These are phyloP conservation scores for Sphaerophoria taeniata DNA, from an alignment of 2,888 invertebrate species.

Conservation along the genomic window DNA sequence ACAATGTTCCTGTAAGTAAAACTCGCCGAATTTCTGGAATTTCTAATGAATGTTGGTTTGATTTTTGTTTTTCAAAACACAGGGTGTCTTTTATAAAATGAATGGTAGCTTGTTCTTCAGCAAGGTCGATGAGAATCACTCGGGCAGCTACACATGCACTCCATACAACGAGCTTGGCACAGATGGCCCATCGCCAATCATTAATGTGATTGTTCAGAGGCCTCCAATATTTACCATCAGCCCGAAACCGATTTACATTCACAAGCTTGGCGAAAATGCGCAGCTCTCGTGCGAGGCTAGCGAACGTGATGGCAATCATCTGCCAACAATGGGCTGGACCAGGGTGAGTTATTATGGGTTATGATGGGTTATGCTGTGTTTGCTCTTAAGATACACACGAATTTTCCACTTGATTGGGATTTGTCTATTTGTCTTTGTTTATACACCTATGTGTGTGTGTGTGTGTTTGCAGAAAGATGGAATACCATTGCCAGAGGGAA, in stretches of 20 bases:
- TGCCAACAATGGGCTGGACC: slow-evolving; percentile 87
- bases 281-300: slow-evolving; percentile 92
- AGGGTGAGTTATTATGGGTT: slow-evolving; percentile 84
- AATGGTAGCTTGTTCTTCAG: slow-evolving; percentile 93
- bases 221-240: slow-evolving; percentile 92
- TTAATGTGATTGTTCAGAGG: slow-evolving; percentile 92
- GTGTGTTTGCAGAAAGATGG: slow-evolving; percentile 88
- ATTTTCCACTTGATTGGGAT: slow-evolving; percentile 72
- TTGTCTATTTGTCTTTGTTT: slow-evolving; percentile 28
- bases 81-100: slow-evolving; percentile 91
- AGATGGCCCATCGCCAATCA: slow-evolving; percentile 91
- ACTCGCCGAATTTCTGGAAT: neutral
- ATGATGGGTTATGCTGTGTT: slow-evolving; percentile 83
- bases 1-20: slow-evolving; percentile 87
- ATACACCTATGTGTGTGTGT: neutral
- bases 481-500: slow-evolving; percentile 86
- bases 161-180: slow-evolving; percentile 95
- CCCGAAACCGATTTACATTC: slow-evolving; percentile 93
- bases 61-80: neutral
- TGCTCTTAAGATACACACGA: slow-evolving; percentile 50
- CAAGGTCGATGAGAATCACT: slow-evolving; percentile 93
- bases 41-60: slow-evolving; percentile 20
- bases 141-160: slow-evolving; percentile 95
- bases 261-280: slow-evolving; percentile 90
- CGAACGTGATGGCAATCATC: slow-evolving; percentile 87